Evolutionary conservation across 2,888 invertebrate genomes (phyloP), one percentile per base, ranked within the genome.

Genomic region (Emmelina monodactyla): DNA sequence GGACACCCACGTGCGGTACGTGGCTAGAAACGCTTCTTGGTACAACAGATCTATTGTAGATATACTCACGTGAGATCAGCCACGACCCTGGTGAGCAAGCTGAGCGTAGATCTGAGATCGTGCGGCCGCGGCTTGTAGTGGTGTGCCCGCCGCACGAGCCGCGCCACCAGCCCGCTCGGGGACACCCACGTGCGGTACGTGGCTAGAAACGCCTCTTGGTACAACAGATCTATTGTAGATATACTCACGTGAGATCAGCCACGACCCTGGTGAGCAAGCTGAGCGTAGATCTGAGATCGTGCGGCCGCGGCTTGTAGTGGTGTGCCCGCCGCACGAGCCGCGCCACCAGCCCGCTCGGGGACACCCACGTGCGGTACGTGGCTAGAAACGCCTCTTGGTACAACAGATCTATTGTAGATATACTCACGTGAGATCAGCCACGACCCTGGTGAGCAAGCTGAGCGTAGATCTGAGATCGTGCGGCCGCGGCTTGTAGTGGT

Each of bases 371-470:
- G 50, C 97, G 85, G 78, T 98, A 99, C 40, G 98, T 99, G 35
- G 97, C 94, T 50, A 98, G 85, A 79, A 99, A 99, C 44, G 98
- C 97, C 83, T 99, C 98, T 82, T 95, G 94, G 78, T 93, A 96
- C 68, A 92, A 85, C 73, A 94, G 91, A 72, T 92, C 93, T 92
- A 82, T n/a, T n/a, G n/a, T n/a, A n/a, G n/a, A n/a, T n/a, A 1
- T 37, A 87, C 91, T 87, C 66, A 96, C 96, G 97, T 96, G 53
- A 99, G 85, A 71, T 97, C 97, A 55, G 94, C 94, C 37, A 98
- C 94, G 40, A 97, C 94, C 51, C 97, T 82, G 33, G 97, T 94
- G 43, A 98, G 85, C 45, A 99, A 82, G 29, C 95, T 92, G 70
- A 98, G 95, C 87, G 82, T 96, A 88, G 88, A 66, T 85, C 88